These are phyloP conservation scores for Chaetophractus vellerosus DNA, from an alignment of 2,797 vertebrate genomes.

Conservation along the genomic window DNA sequence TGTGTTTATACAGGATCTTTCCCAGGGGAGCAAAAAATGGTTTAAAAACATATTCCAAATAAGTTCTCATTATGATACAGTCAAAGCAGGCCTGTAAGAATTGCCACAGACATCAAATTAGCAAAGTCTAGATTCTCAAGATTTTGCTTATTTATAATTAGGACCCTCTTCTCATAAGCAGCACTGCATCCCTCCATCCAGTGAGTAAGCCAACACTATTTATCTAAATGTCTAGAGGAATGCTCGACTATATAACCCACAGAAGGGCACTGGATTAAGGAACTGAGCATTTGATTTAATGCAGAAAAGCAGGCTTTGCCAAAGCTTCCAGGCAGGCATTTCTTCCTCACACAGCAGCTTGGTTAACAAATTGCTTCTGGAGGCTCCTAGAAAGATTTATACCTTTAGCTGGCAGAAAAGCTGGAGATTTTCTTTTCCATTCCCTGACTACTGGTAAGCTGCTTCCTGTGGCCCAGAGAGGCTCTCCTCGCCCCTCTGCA, in stretches of 20 bases:
- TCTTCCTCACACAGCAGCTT: not conserved
- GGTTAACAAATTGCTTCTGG: not conserved
- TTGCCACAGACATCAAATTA: not conserved
- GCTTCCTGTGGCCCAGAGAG: not conserved
- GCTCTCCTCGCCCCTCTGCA: not conserved
- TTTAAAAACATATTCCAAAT: slow-evolving; percentile 9
- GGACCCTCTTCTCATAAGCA: not conserved
- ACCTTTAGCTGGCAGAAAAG: slow-evolving; percentile 28
- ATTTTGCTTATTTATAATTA: not conserved
- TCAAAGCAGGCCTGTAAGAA: not conserved
- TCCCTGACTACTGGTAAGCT: not conserved
- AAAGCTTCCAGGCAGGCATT: not conserved
- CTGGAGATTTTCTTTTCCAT: slow-evolving; percentile 23
- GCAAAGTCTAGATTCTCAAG: not conserved
- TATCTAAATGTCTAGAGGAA: not conserved
- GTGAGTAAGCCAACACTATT: not conserved
- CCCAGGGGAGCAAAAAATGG: slow-evolving; percentile 18
- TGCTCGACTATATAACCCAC: not conserved
- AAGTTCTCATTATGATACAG: not conserved
- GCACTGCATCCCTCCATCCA: not conserved
- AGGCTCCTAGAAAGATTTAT: not conserved
- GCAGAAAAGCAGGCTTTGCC: not conserved
- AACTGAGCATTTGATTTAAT: not conserved
- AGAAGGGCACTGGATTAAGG: not conserved
- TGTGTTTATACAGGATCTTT: slow-evolving; percentile 67